Percentiles rank a stretch among this genome's conserved stretches.
These are phyloP conservation scores for Polyergus mexicanus DNA, from an alignment of 1,140 invertebrate genomes.

Conservation along the genomic window DNA sequence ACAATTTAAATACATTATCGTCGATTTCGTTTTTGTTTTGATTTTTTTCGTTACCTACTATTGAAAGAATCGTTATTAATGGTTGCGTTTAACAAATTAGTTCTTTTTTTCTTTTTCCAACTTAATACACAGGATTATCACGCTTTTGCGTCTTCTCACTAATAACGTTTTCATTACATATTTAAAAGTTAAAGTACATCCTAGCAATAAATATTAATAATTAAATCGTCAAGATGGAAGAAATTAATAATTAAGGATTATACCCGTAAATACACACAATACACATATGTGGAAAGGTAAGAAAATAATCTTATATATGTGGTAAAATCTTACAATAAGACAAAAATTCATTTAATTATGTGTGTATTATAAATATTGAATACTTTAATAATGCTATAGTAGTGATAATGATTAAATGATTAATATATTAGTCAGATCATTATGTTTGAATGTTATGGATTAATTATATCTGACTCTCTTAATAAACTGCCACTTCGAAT, in stretches of 20 bases:
- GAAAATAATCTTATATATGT: too few relatives aligned
- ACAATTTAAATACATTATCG: slow-evolving; percentile 36
- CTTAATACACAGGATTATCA: slow-evolving; percentile 23
- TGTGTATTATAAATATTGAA: background rate
- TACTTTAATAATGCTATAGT: background rate
- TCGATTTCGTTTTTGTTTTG: slow-evolving; percentile 55
- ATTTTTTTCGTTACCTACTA: slow-evolving; percentile 12
- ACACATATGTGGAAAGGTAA: background rate
- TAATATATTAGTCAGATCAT: slow-evolving; percentile 30
- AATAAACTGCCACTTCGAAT: slow-evolving; percentile 18
- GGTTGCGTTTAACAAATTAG: background rate
- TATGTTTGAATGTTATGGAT: slow-evolving; percentile 20
- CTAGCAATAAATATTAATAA: background rate
- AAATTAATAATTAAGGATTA: background rate
- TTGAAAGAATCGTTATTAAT: slow-evolving; percentile 28
- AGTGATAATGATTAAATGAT: background rate
- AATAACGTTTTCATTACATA: background rate
- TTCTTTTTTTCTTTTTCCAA: background rate
- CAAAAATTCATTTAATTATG: background rate
- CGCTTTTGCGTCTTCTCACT: background rate
- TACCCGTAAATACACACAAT: background rate
- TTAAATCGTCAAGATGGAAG: background rate
- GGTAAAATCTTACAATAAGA: background rate
- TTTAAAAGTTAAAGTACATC: background rate
- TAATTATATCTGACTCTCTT: slow-evolving; percentile 27